Conservation (phyloP, 1,140 invertebrate genomes). For the Bombus pyrosoma region DNA sequence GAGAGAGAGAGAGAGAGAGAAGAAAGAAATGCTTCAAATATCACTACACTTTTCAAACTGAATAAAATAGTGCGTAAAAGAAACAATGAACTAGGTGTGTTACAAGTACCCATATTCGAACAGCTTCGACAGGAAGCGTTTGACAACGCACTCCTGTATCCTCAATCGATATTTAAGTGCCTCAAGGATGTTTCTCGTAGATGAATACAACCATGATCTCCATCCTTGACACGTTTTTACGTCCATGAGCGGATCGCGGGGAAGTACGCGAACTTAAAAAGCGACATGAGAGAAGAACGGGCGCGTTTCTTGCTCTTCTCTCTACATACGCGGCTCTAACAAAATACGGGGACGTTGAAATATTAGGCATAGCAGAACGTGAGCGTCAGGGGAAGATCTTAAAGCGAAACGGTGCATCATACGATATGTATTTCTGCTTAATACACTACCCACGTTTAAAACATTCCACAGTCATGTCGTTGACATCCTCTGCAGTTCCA, state of each 20-base stretch:
- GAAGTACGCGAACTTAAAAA: conserved; percentile 17
- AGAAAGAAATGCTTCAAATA: not conserved
- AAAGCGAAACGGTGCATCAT: conserved; percentile 18
- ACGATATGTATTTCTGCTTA: conserved; percentile 30
- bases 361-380: too few relatives aligned
- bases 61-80: not conserved
- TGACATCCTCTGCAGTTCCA: conserved; percentile 5
- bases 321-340: not conserved
- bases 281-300: not conserved
- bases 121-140: conserved; percentile 23
- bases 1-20: too few relatives aligned
- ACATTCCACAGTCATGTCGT: conserved; percentile 32
- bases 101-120: conserved; percentile 6
- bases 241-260: not conserved
- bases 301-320: not conserved
- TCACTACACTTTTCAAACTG: not conserved
- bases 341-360: not conserved
- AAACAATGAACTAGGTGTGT: conserved; percentile 24
- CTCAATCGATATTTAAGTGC: conserved; percentile 49
- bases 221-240: conserved; percentile 51
- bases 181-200: conserved; percentile 39
- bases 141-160: conserved; percentile 36
- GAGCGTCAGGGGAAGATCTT: not conserved
- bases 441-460: conserved; percentile 34
- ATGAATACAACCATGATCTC: conserved; percentile 44